Percentiles rank a stretch among this genome's conserved stretches.
Conservation (phyloP, 2,888 invertebrate species). For the Ennomos erosarius region DNA sequence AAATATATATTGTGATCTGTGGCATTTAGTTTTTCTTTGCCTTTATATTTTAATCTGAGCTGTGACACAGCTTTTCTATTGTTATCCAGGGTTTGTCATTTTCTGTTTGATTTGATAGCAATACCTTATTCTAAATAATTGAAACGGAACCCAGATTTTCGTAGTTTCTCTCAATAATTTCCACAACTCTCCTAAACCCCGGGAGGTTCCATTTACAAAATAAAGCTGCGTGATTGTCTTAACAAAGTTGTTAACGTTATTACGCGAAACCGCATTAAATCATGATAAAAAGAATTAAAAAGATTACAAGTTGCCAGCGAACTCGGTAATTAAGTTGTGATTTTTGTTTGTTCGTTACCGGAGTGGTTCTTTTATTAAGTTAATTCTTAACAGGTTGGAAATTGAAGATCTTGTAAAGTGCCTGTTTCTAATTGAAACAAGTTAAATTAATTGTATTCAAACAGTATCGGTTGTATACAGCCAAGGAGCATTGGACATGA, state of each 20-base stretch:
- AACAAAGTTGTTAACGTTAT: conserved; percentile 47
- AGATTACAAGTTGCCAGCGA: conserved; percentile 58
- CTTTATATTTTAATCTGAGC: no score
- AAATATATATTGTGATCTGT: no score
- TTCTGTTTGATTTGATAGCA: no score
- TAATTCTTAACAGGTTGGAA: conserved; percentile 25
- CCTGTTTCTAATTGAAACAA: background rate
- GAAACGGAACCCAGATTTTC: conserved; percentile 7
- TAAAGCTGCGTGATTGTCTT: conserved; percentile 37
- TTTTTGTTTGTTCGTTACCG: conserved; percentile 63
- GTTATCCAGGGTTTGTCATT: no score
- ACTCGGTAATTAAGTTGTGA: conserved; percentile 64
- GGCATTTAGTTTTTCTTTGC: no score
- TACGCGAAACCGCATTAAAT: conserved; percentile 57
- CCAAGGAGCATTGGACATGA: background rate
- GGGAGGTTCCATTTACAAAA: conserved; percentile 24
- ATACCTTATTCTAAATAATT: background rate
- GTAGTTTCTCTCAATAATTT: conserved; percentile 13
- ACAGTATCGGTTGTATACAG: background rate
- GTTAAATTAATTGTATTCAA: no score
- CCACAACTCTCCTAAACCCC: conserved; percentile 5
- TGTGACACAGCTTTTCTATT: no score
- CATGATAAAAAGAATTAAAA: conserved; percentile 68
- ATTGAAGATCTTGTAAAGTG: conserved; percentile 2
- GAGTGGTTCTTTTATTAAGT: conserved; percentile 36